phyloP scores from a whole-genome alignment of 2,888 invertebrate species.

The Apamea epomidion region DNA sequence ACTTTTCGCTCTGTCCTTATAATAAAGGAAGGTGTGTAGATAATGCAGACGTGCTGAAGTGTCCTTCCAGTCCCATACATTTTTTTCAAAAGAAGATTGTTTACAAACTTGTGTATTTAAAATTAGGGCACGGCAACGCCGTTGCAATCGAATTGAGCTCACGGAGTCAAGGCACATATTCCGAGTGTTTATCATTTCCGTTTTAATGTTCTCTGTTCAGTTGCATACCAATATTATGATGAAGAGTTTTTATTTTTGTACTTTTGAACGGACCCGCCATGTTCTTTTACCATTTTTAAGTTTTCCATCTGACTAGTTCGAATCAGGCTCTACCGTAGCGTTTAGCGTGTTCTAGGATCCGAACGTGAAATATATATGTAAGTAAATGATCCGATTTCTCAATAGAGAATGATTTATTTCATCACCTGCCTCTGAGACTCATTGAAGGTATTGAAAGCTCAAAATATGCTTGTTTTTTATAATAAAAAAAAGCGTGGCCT shows the following conservation, averaged over 20 bases:
- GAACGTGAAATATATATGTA: neutral
- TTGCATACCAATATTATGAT: neutral
- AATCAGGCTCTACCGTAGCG: neutral
- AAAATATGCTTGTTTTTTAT: neutral
- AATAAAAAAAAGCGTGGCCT: neutral
- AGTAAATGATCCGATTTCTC: neutral
- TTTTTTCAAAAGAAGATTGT: neutral
- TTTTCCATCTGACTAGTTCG: neutral
- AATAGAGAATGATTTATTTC: neutral
- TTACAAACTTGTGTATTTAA: conserved; percentile 14
- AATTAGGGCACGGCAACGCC: conserved; percentile 26
- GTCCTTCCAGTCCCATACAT: neutral
- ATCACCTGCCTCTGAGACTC: neutral
- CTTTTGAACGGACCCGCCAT: neutral
- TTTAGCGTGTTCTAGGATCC: neutral
- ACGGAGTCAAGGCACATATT: conserved; percentile 24
- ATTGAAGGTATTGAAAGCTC: neutral
- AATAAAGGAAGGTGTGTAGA: neutral
- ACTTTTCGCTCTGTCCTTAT: neutral
- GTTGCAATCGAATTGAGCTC: conserved; percentile 23
- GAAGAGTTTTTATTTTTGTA: conserved; percentile 21
- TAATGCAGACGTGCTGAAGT: neutral
- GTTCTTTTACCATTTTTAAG: neutral
- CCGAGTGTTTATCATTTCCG: conserved; percentile 49
- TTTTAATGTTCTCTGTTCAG: conserved; percentile 28